Base-by-base conservation (phyloP, 2,888 invertebrate species). In the Watsonalla binaria region DNA sequence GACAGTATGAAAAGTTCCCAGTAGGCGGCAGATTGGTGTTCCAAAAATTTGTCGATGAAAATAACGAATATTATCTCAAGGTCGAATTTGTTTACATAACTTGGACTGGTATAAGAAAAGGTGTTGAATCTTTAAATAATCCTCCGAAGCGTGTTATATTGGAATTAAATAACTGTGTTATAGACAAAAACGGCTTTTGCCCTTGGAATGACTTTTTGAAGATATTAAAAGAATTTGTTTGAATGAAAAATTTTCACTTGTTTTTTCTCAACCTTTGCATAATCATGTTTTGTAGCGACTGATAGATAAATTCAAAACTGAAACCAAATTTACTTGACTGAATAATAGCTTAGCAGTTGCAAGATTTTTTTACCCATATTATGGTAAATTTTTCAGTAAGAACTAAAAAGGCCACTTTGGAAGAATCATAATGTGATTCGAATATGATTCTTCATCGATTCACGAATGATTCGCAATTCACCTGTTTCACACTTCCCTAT, bases 1-100 rank as follows among this genome's bases (percentile, higher is more conserved):
- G 74, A 45, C 84, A 85, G 52, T 68, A 69, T 34, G 88, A 89
- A 59, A 67, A 64, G 6, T 80, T 75, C 0, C 89, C 89, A 0
- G 74, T 88, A 37, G 88, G 88, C 5, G 82, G 84, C 2, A 88
- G 86, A 70, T 35, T 89, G 1, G 70, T 87, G 0, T 87, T 87
- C 54, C 82, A 88, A 64, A 87, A 80, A 63, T 87, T 83, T 82
- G 62, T 70, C 0, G 75, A 83, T 39, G 61, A 68, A 15, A 53
- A 54, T 0, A 53, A 34, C 0, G 64, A 75, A 6, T 57, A 63
- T n/a, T 66, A 72, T 60, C 61, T 86, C 24, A 85, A 84, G 76
- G 65, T 84, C 0, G 73, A 84, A 60, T 86, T 79, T 51, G 59
- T 86, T 8, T 89, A 88, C 59, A 77, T 72, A 45, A 72, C 74